Evolutionary conservation across 2,888 invertebrate species (phyloP).

Genomic region (Resseliella maxima): DNA sequence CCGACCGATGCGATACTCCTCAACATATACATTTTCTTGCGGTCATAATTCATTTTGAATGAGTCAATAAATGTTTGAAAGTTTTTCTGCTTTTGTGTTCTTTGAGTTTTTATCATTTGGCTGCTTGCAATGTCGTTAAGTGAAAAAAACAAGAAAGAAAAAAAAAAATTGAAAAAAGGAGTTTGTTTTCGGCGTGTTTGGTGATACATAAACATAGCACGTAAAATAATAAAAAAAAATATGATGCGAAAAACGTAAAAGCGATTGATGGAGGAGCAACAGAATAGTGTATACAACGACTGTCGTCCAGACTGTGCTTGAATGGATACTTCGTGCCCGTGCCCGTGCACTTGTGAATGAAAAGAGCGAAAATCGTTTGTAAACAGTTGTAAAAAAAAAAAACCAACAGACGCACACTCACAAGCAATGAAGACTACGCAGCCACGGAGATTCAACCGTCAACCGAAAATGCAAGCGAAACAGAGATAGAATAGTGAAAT

Average conservation of each 20-base stretch:
- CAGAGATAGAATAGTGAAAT: neutral
- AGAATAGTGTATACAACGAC: neutral
- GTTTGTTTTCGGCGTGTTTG: neutral
- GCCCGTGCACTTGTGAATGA: slow-evolving; percentile 21
- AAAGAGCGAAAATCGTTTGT: slow-evolving; percentile 15
- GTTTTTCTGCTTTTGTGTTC: neutral
- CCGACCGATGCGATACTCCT: too few relatives aligned
- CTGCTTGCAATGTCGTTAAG: neutral
- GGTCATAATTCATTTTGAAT: slow-evolving; percentile 47
- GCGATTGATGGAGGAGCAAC: neutral
- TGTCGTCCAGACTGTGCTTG: neutral
- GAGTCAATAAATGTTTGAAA: slow-evolving; percentile 46
- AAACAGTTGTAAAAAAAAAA: slow-evolving; percentile 17
- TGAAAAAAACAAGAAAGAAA: neutral
- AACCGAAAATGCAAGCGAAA: neutral
- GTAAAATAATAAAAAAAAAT: too few relatives aligned
- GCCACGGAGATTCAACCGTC: neutral
- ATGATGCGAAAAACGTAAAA: neutral
- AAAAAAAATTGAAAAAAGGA: too few relatives aligned
- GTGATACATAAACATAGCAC: slow-evolving; percentile 44
- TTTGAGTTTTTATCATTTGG: neutral
- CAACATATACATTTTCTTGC: neutral
- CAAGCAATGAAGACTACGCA: neutral
- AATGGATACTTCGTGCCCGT: neutral
- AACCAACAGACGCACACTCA: too few relatives aligned